Conservation (phyloP, 2,888 invertebrate species). For the Melangyna quadrimaculata region DNA sequence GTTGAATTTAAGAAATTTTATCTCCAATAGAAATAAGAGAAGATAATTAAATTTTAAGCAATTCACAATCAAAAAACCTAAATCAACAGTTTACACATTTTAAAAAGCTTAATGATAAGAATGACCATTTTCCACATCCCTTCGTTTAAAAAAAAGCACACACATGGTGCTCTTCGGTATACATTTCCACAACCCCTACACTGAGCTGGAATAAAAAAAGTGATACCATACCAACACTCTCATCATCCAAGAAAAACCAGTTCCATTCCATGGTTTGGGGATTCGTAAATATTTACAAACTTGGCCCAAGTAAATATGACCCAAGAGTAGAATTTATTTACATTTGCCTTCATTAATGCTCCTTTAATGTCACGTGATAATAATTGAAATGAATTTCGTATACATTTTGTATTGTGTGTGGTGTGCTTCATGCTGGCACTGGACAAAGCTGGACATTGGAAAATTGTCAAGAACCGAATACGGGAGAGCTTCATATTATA, state of each 20-base stretch:
- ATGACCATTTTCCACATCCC: constrained; percentile 13
- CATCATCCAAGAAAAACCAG: constrained; percentile 55
- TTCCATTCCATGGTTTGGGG: constrained; percentile 55
- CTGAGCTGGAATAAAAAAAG: not conserved
- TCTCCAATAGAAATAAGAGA: not conserved
- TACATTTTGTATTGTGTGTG: constrained; percentile 48
- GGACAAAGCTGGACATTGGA: constrained; percentile 48
- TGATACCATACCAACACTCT: constrained; percentile 53
- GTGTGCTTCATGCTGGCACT: not conserved
- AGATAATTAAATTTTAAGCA: constrained; percentile 58
- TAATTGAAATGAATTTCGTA: constrained; percentile 73
- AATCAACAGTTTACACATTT: constrained; percentile 58
- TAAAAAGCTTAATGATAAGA: constrained; percentile 58
- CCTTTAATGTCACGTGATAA: constrained; percentile 73
- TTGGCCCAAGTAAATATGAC: constrained; percentile 76
- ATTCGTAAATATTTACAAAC: constrained; percentile 75
- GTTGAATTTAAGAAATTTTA: constrained; percentile 10
- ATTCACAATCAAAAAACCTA: constrained; percentile 26
- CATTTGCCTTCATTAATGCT: constrained; percentile 76
- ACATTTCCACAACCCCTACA: constrained; percentile 14
- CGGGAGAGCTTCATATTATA: not conserved
- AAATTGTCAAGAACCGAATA: constrained; percentile 49
- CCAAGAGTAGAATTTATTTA: constrained; percentile 76
- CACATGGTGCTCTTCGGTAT: constrained; percentile 28
- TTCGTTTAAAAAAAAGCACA: constrained; percentile 21